Evolutionary conservation across 2,888 invertebrate genomes (phyloP).

Genomic region (Drosophila trichaetosa): DNA sequence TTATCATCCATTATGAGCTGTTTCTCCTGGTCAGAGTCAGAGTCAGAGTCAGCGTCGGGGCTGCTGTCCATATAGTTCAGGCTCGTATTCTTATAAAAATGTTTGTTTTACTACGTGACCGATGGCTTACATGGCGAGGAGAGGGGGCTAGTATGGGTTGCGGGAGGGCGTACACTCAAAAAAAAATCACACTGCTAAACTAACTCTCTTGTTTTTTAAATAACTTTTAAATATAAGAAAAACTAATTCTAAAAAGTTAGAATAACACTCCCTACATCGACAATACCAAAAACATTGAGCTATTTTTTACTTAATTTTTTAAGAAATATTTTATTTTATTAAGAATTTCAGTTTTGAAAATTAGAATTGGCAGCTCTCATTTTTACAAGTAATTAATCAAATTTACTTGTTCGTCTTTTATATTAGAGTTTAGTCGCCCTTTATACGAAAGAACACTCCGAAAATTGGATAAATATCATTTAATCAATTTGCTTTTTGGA

Average conservation of each 20-base stretch:
- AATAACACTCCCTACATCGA: background rate
- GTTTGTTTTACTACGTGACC: constrained; percentile 85
- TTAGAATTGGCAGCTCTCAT: background rate
- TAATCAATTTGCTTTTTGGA: no score
- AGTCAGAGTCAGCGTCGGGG: background rate
- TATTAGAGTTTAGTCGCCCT: no score
- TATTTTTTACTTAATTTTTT: background rate
- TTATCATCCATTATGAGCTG: constrained; percentile 84
- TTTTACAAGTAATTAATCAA: background rate
- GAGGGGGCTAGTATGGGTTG: background rate
- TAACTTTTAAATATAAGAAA: background rate
- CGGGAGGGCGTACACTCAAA: background rate
- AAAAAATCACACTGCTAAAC: background rate
- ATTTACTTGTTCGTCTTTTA: no score
- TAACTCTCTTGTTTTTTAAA: background rate
- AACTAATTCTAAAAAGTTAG: background rate
- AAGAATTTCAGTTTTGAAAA: background rate
- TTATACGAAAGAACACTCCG: no score
- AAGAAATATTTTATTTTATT: background rate
- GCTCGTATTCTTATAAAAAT: constrained; percentile 78
- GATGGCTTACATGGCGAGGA: constrained; percentile 49
- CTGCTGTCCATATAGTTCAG: constrained; percentile 41
- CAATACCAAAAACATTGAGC: background rate
- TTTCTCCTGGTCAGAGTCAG: constrained; percentile 49
- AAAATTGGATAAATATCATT: no score